Percentiles rank a stretch among this genome's conserved stretches.
Conservation (phyloP, 92 coral and sea anemone genomes). For the Parazoanthus swiftii region DNA sequence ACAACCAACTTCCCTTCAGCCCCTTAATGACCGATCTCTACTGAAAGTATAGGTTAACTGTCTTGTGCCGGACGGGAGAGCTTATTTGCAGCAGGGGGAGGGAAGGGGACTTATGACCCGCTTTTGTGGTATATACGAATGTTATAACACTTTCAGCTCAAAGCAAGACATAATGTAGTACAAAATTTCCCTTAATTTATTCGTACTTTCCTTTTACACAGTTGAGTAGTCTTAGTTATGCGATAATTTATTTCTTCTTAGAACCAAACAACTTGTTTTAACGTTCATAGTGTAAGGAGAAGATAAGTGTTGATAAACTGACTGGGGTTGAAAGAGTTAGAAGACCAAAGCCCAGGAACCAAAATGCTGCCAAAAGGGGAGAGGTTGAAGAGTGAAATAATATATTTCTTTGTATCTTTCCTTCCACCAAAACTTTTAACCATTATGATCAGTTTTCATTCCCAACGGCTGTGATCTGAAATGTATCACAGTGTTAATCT, state of each 20-base stretch:
- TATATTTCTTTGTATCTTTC: too few relatives aligned
- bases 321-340: background rate
- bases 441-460: too few relatives aligned
- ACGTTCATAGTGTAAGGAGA: background rate
- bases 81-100: too few relatives aligned
- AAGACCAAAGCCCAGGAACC: background rate
- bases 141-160: background rate
- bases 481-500: background rate
- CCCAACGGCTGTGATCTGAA: too few relatives aligned
- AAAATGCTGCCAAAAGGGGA: too few relatives aligned
- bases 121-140: too few relatives aligned
- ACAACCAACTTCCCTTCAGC: too few relatives aligned
- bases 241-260: background rate
- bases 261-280: background rate
- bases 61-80: too few relatives aligned
- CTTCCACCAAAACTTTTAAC: background rate
- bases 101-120: too few relatives aligned
- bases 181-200: background rate
- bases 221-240: background rate
- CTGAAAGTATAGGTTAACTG: too few relatives aligned
- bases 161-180: background rate
- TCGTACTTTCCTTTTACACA: background rate
- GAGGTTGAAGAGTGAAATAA: too few relatives aligned
- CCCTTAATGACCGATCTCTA: too few relatives aligned
- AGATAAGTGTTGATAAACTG: background rate